Base-by-base conservation (phyloP, 2,797 vertebrate genomes). In the Hydrophis major region DNA sequence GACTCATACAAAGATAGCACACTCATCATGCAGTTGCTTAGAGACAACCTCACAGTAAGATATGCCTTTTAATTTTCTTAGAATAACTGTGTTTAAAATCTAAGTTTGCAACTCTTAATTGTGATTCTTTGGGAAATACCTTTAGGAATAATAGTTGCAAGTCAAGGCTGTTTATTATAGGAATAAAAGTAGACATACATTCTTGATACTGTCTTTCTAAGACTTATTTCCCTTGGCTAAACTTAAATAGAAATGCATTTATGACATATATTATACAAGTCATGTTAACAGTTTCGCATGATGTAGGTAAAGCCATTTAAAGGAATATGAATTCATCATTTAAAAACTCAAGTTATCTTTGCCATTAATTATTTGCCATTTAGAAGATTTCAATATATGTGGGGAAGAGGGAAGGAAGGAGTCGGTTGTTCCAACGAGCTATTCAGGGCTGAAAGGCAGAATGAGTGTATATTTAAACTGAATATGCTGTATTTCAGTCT, bases 1-100 rank as follows among this genome's bases (percentile, higher is more conserved):
- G 99, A 99, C 91, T 99, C 99, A 50, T 99, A 99, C 98, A 99
- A 99, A 99, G 99, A 99, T 98, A 99, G 99, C 97, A 99, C 99
- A 96, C 99, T 99, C 94, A 99, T 99, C 98, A 99, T 99, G 99
- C 99, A 99, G 98, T 98, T 99, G 97, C 99, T 99, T 97, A 99
- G 99, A 98, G 99, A 99, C 98, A 99, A 99, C 98, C 98, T 99
- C 97, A 99, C 99, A 98, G 99, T 99, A 97, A 99, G 99, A 98
- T 74, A 37, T 28, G 57, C 32, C 50, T 28, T 37, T 69, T 87
- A 14, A 42, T 56, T 18, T 93, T 89, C 74, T 57, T 47, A 37
- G 11, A 20, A 37, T 86, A 89, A 91, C 22, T 66, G 57, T 47
- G 53, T 50, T 89, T 61, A 22, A 57, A 53, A 22, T 74, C n/a